Evolutionary conservation across 2,797 vertebrate species (phyloP).

Genomic region (Champsocephalus gunnari): DNA sequence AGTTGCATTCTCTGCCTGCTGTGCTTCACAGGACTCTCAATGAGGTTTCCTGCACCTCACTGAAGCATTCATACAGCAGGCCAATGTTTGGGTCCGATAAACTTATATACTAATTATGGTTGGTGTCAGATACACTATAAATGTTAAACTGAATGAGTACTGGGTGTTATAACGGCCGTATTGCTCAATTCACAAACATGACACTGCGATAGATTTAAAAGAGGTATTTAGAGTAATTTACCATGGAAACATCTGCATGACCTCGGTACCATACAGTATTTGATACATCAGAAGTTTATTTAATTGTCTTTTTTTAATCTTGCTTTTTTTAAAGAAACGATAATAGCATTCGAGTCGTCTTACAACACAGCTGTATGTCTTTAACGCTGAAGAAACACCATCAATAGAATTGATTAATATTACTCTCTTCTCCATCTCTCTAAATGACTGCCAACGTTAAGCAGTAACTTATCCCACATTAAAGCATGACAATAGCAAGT

Average conservation of each 20-base stretch:
- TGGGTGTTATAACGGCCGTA: background rate
- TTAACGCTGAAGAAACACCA: background rate
- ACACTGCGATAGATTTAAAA: background rate
- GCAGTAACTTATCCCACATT: background rate
- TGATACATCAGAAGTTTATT: background rate
- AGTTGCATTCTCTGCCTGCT: conserved; percentile 1
- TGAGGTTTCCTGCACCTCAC: background rate
- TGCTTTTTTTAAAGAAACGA: background rate
- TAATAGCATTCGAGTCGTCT: background rate
- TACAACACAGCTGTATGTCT: background rate
- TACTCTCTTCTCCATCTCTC: background rate
- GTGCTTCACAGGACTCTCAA: conserved; percentile 4
- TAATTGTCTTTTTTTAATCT: background rate
- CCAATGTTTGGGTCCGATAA: background rate
- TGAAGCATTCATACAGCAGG: background rate
- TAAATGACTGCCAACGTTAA: background rate
- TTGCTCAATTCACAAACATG: background rate
- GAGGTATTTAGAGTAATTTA: background rate
- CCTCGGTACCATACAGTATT: background rate
- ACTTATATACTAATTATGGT: background rate
- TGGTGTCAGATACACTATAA: background rate
- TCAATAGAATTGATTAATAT: background rate
- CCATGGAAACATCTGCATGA: background rate
- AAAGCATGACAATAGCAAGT: background rate
- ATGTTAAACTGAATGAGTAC: background rate